A percentile compares a stretch with the other conserved stretches of the same genome.
Conservation (phyloP, 1,140 invertebrate species). For the Rhynchophorus ferrugineus region DNA sequence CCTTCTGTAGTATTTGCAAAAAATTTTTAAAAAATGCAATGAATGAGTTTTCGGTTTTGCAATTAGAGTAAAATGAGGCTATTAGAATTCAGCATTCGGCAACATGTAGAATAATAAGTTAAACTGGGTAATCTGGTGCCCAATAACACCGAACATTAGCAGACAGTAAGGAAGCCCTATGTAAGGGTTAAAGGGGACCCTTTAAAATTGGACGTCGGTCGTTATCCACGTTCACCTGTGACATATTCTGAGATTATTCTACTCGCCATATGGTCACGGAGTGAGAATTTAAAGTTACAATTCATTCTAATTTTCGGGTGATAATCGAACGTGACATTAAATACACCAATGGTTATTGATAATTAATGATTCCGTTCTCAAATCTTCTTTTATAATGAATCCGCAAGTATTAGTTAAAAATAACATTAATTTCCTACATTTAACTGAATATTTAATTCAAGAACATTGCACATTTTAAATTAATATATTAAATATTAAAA, state of each 20-base stretch:
- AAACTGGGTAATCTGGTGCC: conserved; percentile 18
- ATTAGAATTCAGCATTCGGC: background rate
- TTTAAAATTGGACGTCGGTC: conserved; percentile 16
- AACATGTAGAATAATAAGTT: conserved; percentile 17
- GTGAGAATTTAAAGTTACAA: too few relatives aligned
- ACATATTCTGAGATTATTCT: conserved; percentile 7
- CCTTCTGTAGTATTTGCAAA: too few relatives aligned
- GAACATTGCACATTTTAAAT: too few relatives aligned
- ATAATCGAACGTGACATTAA: too few relatives aligned
- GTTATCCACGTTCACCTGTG: conserved; percentile 11
- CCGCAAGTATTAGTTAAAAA: too few relatives aligned
- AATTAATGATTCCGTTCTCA: too few relatives aligned
- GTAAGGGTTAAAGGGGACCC: conserved; percentile 6
- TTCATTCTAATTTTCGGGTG: too few relatives aligned
- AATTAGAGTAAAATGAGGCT: background rate
- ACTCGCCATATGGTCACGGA: background rate
- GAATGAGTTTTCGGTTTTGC: background rate
- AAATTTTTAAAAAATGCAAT: background rate
- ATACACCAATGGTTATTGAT: too few relatives aligned
- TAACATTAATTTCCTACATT: too few relatives aligned
- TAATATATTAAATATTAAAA: too few relatives aligned
- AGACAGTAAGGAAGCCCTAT: conserved; percentile 15
- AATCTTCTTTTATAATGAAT: too few relatives aligned
- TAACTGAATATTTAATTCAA: too few relatives aligned
- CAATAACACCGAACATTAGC: conserved; percentile 17